Conservation (phyloP, 2,888 invertebrate genomes). For the Acanthococcus lagerstroemiae region DNA sequence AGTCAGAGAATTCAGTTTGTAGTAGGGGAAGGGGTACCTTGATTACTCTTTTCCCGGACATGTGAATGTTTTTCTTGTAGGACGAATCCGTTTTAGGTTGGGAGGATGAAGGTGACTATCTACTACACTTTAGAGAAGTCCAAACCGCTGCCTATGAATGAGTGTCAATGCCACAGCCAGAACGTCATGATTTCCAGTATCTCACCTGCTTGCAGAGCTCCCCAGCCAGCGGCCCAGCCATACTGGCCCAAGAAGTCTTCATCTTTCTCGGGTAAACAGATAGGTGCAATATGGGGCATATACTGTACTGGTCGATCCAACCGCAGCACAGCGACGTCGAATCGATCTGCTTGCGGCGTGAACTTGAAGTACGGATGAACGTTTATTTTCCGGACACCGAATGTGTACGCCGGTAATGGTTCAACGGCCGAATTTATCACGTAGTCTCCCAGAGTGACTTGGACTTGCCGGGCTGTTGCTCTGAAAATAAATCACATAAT, state of each 20-base stretch:
- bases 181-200: too few species aligned
- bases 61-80: too few species aligned
- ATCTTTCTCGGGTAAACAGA: constrained; percentile 80
- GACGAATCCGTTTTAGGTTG: too few species aligned
- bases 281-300: constrained; percentile 82
- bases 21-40: too few species aligned
- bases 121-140: too few species aligned
- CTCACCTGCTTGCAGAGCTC: constrained; percentile 59
- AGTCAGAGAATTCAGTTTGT: too few species aligned
- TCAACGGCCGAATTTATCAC: constrained; percentile 89
- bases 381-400: constrained; percentile 80
- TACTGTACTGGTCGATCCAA: constrained; percentile 81
- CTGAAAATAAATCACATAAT: constrained; percentile 42
- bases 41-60: too few species aligned
- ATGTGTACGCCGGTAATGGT: constrained; percentile 81
- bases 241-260: constrained; percentile 82
- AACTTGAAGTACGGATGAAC: constrained; percentile 88
- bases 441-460: constrained; percentile 84
- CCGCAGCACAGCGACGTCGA: constrained; percentile 81
- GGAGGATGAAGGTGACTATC: too few species aligned
- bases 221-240: constrained; percentile 91
- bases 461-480: constrained; percentile 79
- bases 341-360: constrained; percentile 64
- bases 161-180: too few species aligned
- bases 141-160: too few species aligned